These are phyloP conservation scores for Cheilosia vulpina DNA, from an alignment of 2,888 invertebrate species.

Conservation along the genomic window DNA sequence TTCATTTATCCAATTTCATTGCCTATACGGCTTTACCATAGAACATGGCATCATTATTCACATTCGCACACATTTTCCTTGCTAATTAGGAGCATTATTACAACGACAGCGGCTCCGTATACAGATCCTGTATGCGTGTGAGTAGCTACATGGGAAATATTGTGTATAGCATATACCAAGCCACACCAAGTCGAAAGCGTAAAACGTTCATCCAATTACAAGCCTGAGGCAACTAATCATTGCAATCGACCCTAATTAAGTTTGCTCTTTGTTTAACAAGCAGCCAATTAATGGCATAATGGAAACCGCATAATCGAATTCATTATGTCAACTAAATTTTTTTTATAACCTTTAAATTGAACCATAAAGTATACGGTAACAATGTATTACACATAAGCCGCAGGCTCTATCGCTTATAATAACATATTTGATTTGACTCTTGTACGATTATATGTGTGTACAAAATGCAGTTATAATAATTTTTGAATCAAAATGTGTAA, in stretches of 20 bases:
- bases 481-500: slow-evolving; percentile 59
- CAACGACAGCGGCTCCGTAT: not conserved
- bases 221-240: slow-evolving; percentile 67
- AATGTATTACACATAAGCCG: slow-evolving; percentile 52
- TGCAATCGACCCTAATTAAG: slow-evolving; percentile 71
- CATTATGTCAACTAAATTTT: slow-evolving; percentile 72
- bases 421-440: slow-evolving; percentile 68
- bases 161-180: not conserved
- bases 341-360: slow-evolving; percentile 44
- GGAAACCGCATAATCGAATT: slow-evolving; percentile 75
- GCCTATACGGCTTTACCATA: not conserved
- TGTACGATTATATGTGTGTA: slow-evolving; percentile 34
- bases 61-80: not conserved
- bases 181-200: not conserved
- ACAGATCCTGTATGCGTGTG: too few species aligned
- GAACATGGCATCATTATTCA: slow-evolving; percentile 5
- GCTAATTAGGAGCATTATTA: slow-evolving; percentile 33
- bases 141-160: not conserved
- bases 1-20: not conserved
- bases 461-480: slow-evolving; percentile 43
- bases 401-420: slow-evolving; percentile 63
- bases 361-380: slow-evolving; percentile 39
- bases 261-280: slow-evolving; percentile 73
- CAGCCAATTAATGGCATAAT: slow-evolving; percentile 73
- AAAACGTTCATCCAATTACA: slow-evolving; percentile 49